Conservation (phyloP, 2,888 invertebrate genomes). For the Drosophila anceps region DNA sequence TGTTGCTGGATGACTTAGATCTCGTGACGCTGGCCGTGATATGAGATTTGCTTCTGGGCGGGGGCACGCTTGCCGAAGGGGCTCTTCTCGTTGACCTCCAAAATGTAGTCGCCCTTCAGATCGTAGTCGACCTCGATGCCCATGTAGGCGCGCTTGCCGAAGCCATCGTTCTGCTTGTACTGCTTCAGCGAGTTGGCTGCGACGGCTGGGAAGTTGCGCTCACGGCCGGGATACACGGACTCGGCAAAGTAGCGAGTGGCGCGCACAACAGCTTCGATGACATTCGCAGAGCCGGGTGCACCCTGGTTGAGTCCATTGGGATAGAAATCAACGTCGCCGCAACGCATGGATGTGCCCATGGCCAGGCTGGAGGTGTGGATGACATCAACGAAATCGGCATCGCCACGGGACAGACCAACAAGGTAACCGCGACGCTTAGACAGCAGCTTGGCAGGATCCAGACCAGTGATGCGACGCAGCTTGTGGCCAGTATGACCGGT, state of each 20-base stretch:
- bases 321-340: conserved; percentile 84
- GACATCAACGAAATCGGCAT: conserved; percentile 84
- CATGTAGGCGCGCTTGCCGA: conserved; percentile 82
- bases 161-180: conserved; percentile 78
- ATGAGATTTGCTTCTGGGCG: conserved; percentile 74
- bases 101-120: conserved; percentile 82
- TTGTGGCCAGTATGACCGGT: conserved; percentile 76
- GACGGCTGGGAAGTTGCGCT: conserved; percentile 83
- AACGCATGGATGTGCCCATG: conserved; percentile 69
- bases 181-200: conserved; percentile 80
- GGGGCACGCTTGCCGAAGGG: conserved; percentile 81
- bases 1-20: conserved; percentile 24
- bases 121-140: conserved; percentile 76
- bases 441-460: conserved; percentile 81
- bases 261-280: conserved; percentile 80
- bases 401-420: conserved; percentile 81
- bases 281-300: conserved; percentile 79
- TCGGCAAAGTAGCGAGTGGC: conserved; percentile 84
- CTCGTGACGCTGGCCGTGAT: conserved; percentile 64
- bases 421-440: conserved; percentile 66
- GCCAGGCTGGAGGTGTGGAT: conserved; percentile 83
- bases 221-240: conserved; percentile 82
- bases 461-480: conserved; percentile 83
- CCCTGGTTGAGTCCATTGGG: conserved; percentile 80
- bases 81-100: conserved; percentile 80